These are phyloP conservation scores for Euleptes europaea DNA, from an alignment of 2,113 vertebrate species.

Conservation along the genomic window DNA sequence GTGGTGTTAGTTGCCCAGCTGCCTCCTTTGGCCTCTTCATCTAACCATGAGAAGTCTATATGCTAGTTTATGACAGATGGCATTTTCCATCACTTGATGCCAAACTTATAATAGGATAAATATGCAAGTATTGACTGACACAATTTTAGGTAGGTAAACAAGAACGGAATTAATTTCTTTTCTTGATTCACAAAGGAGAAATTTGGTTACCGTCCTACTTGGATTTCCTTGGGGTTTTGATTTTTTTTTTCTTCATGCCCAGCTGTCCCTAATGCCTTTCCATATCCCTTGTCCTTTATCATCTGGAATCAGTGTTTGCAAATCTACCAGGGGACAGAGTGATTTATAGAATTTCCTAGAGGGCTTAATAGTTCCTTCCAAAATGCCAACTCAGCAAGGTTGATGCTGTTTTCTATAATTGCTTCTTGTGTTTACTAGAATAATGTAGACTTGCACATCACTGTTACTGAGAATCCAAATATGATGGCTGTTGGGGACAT, in stretches of 20 bases:
- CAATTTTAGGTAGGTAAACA: not conserved
- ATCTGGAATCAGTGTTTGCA: conserved; percentile 26
- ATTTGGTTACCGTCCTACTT: not conserved
- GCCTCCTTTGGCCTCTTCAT: no score
- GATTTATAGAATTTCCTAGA: conserved; percentile 12
- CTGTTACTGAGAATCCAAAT: not conserved
- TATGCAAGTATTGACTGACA: not conserved
- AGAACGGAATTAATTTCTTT: not conserved
- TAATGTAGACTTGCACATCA: not conserved
- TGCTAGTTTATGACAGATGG: no score
- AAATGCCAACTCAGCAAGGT: not conserved
- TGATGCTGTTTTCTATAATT: not conserved
- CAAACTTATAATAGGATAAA: not conserved
- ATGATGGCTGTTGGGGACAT: not conserved
- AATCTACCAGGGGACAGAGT: not conserved
- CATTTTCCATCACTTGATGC: not conserved
- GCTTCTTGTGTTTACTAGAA: not conserved
- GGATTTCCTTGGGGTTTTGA: not conserved
- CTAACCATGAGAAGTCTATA: no score
- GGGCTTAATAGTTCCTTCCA: not conserved
- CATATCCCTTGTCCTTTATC: not conserved
- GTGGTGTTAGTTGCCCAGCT: no score
- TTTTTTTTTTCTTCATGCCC: not conserved
- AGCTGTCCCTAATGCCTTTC: not conserved
- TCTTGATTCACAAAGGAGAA: conserved; percentile 3